Evolutionary conservation across 2,113 vertebrate species (phyloP), one percentile per base, ranked within the genome.

Genomic region (Corydoras maculifer): DNA sequence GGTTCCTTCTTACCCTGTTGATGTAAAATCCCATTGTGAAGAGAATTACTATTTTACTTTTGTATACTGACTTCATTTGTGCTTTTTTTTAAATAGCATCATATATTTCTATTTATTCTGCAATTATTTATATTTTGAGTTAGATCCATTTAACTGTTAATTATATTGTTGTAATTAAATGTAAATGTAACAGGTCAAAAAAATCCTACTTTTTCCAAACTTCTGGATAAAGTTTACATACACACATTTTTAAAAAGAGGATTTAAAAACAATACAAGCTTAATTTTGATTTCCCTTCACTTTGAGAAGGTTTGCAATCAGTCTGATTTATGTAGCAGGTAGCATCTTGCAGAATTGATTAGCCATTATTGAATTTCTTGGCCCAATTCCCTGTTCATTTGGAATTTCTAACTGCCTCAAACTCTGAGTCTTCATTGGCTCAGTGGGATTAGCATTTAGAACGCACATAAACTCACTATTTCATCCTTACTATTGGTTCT

Each of bases 321-420:
- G 65, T 18, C 32, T 64, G 66, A 74, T 74, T 74, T 63, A 65
- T 74, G 65, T 30, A 74, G 72, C 54, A 31, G 32, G 50, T 32
- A 74, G 65, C 62, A 76, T 65, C 30, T 72, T 55, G 11, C 61
- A 32, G 11, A 35, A 72, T 72, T 49, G 75, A 76, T 68, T 60
- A 67, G 49, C 48, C 9, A 35, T 55, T 65, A 73, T 58, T 72
- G 59, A 60, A 67, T n/a, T 62, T 54, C 75, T 61, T 58, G 58
- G 63, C 68, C 35, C 55, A 14, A 8, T 62, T 64, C 66, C 49
- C 49, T 57, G 50, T 69, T 68, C 15, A 69, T 69, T 64, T 55
- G 54, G 12, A 48, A 64, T 68, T 74, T 74, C 64, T 70, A 67
- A 70, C 62, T 58, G 72, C 62, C 32, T 65, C 54, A 55, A 81